Conservation (phyloP, 2,888 invertebrate genomes). For the Strigamia transsilvanica region DNA sequence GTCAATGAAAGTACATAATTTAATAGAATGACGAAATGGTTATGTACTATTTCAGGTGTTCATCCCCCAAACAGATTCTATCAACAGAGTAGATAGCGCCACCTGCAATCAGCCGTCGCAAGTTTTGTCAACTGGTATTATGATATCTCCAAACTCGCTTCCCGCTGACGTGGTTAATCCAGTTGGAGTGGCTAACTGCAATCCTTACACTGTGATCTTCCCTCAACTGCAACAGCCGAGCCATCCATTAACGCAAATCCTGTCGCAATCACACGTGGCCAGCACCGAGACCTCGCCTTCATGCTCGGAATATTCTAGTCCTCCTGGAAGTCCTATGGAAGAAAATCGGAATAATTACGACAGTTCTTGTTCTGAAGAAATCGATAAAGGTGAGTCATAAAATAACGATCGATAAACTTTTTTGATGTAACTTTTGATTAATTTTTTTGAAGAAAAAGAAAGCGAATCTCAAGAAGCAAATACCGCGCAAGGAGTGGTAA, state of each 20-base stretch:
- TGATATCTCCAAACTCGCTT: background rate
- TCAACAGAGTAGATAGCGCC: conserved; percentile 23
- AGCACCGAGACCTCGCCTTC: conserved; percentile 50
- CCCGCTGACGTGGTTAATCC: background rate
- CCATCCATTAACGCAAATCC: conserved; percentile 4
- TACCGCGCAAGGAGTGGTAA: background rate
- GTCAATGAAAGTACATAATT: conserved; percentile 47
- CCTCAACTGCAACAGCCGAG: conserved; percentile 30
- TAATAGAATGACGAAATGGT: conserved; percentile 48
- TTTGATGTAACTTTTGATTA: background rate
- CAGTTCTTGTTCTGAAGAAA: conserved; percentile 53
- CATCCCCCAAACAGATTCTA: conserved; percentile 35
- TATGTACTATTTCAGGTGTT: conserved; percentile 39
- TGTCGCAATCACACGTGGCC: background rate
- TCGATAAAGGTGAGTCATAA: conserved; percentile 44
- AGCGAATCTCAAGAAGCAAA: background rate
- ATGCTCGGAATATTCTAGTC: conserved; percentile 54
- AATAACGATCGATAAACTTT: background rate
- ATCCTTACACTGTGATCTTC: conserved; percentile 32
- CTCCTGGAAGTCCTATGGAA: conserved; percentile 44
- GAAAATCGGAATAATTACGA: conserved; percentile 48
- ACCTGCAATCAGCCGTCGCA: background rate
- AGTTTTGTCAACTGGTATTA: conserved; percentile 2
- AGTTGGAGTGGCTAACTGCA: conserved; percentile 8
- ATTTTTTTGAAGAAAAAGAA: conserved; percentile 17